Percentiles rank a stretch among this genome's conserved stretches.
These are phyloP conservation scores for Pyralis farinalis DNA, from an alignment of 2,888 invertebrate genomes.

Conservation along the genomic window DNA sequence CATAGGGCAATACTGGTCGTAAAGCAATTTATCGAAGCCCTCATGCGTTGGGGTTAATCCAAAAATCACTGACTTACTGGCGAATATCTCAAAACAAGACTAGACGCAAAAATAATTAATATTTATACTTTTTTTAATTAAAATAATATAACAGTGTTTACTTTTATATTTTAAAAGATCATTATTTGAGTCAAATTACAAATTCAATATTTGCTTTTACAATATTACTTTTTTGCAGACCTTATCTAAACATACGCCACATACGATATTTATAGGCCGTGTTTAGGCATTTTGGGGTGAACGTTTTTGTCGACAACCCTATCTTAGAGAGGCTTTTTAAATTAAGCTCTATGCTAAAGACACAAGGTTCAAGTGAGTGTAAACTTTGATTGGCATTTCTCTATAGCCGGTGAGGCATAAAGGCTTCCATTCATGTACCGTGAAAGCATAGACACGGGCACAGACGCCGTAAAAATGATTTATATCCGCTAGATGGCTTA, in stretches of 20 bases:
- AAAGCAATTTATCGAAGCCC: too few species aligned
- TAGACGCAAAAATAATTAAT: too few species aligned
- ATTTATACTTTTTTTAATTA: too few species aligned
- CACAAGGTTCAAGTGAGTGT: slow-evolving; percentile 19
- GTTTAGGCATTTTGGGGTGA: slow-evolving; percentile 60
- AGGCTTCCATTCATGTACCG: slow-evolving; percentile 60
- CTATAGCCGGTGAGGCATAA: slow-evolving; percentile 57
- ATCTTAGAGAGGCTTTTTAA: slow-evolving; percentile 19
- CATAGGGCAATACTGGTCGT: too few species aligned
- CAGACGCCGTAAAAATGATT: slow-evolving; percentile 71
- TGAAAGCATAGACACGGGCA: slow-evolving; percentile 70
- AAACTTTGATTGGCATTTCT: slow-evolving; percentile 23
- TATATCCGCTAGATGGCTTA: slow-evolving; percentile 62
- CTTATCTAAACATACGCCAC: slow-evolving; percentile 34
- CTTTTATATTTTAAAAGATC: not conserved
- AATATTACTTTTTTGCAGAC: not conserved
- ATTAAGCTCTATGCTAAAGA: slow-evolving; percentile 22
- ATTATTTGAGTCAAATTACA: too few species aligned
- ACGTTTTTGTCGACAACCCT: slow-evolving; percentile 27
- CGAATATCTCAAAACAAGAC: too few species aligned
- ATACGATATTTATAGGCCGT: slow-evolving; percentile 65
- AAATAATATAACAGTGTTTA: too few species aligned
- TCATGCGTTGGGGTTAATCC: too few species aligned
- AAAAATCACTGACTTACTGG: too few species aligned
- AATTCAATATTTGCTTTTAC: too few species aligned